Evolutionary conservation across 2,888 invertebrate genomes (phyloP), one percentile per base, ranked within the genome.

Genomic region (Agrotis puta): DNA sequence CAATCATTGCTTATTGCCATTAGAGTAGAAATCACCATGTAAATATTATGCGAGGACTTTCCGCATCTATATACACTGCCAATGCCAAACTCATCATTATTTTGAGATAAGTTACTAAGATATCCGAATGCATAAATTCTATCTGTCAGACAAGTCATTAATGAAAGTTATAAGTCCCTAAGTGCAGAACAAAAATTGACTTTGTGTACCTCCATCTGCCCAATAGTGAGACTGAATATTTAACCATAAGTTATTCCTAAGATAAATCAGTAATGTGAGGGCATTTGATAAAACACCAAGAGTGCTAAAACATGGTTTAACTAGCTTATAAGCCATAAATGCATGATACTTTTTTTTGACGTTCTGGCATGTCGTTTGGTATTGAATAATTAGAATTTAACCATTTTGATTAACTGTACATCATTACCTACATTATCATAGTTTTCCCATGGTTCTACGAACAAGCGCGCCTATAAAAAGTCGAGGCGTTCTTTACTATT

Each of bases 1-100:
- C 18, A 27, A 53, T 58, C 39, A 73, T 77, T 24, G 68, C 24
- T 45, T 57, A 58, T 76, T 53, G 45, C 24, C 13, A 76, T 58
- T 58, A 47, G 56, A 72, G 14, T 45, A 67, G 20, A 67, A 58
- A 77, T 76, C 33, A 45, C 18, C 20, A 24, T 9, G 57, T 47
- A 76, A 67, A 67, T 51, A 76, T 20, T 47, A 57, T 51, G 50
- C 68, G 57, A 76, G 77, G 72, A 68, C 20, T 77, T 73, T 77
- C 68, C 68, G 77, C 69, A 77, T 68, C 58, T 24, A 39, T 39
- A 24, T 20, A 47, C 47, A 67, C 18, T 27, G 18, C 14, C 45
- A 73, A 57, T 67, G 68, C 13, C 39, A 47, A 57, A n/a, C 24
- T 39, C 16, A 33, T 51, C 11, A 66, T 76, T 14, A 50, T 57